Evolutionary conservation across 2,888 invertebrate species (phyloP), one percentile per base, ranked within the genome.

Genomic region (Xestia sexstrigata): DNA sequence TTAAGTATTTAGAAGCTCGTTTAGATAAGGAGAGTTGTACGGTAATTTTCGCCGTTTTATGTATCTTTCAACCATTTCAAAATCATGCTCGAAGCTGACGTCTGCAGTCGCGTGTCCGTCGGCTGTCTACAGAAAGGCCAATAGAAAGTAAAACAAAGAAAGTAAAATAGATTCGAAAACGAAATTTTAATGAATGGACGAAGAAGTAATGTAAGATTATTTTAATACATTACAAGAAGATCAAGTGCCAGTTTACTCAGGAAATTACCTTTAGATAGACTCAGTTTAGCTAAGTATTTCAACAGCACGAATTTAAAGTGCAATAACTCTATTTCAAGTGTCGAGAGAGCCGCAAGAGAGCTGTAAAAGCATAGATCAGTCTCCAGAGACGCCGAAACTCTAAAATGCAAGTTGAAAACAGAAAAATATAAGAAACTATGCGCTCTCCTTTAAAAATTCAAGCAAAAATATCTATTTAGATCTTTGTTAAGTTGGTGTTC

Each of bases 211-310:
- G 85, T 78, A 83, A 87, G 83, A 86, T 90, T 92, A 94, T 94
- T 95, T 95, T 95, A 95, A 95, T 91, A 95, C 95, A 95, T 95
- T 95, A 95, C 96, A 95, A 95, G 94, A 95, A 94, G 92, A 90
- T 91, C 75, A 81, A 90, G 91, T 91, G 91, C 88, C 87, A 92
- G 88, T 90, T 88, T 88, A 86, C 88, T 82, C 84, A 85, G 84
- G 89, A 86, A 88, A 78, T 90, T 91, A 91, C 86, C 88, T 91
- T 90, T 80, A 89, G 82, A 90, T 83, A 84, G 83, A 86, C 81
- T 89, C 88, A 88, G 86, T 87, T 84, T 89, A 89, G 82, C 92
- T 92, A 93, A 87, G 70, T 89, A 84, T 90, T 89, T 88, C 79
- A 90, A 89, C 90, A 93, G 92, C 93, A 92, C 91, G 85, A 92